Percentiles rank a stretch among this genome's conserved stretches.
These are phyloP conservation scores for Semicossyphus pulcher DNA, from an alignment of 2,113 vertebrate species.

Conservation along the genomic window DNA sequence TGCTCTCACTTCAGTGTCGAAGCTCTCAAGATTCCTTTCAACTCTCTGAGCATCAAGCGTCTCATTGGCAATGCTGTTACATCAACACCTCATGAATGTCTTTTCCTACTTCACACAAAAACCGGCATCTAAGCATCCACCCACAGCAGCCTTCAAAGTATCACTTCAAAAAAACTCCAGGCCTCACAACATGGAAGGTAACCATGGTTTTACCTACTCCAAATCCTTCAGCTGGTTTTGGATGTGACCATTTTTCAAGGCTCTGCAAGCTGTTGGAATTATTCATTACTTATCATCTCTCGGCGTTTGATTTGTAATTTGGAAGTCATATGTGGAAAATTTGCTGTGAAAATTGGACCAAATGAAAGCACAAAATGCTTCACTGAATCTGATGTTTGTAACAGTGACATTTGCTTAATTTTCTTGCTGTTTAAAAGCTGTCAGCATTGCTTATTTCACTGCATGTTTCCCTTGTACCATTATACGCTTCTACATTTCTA, in stretches of 20 bases:
- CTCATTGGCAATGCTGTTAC: conserved; percentile 62
- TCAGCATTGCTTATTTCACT: conserved; percentile 36
- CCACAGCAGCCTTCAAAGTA: conserved; percentile 57
- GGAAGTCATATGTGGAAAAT: conserved; percentile 34
- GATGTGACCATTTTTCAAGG: conserved; percentile 31
- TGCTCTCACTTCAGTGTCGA: neutral
- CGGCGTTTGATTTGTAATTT: conserved; percentile 67
- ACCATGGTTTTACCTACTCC: conserved; percentile 38
- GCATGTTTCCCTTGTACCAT: too few species aligned
- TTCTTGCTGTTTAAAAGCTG: conserved; percentile 12
- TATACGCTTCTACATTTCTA: neutral
- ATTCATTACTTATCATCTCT: conserved; percentile 55
- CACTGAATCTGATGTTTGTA: conserved; percentile 36
- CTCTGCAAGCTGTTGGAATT: conserved; percentile 28
- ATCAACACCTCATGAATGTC: conserved; percentile 60
- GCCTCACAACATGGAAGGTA: conserved; percentile 41
- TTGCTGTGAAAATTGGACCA: conserved; percentile 44
- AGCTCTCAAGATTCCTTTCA: conserved; percentile 47
- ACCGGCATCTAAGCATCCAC: conserved; percentile 41
- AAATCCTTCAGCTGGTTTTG: conserved; percentile 35
- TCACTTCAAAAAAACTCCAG: conserved; percentile 32
- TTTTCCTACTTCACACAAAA: conserved; percentile 57
- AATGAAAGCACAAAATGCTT: conserved; percentile 44
- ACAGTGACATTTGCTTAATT: conserved; percentile 47
- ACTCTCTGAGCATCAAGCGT: conserved; percentile 45